Evolutionary conservation across 2,113 vertebrate genomes (phyloP).

Genomic region (Albula goreensis): DNA sequence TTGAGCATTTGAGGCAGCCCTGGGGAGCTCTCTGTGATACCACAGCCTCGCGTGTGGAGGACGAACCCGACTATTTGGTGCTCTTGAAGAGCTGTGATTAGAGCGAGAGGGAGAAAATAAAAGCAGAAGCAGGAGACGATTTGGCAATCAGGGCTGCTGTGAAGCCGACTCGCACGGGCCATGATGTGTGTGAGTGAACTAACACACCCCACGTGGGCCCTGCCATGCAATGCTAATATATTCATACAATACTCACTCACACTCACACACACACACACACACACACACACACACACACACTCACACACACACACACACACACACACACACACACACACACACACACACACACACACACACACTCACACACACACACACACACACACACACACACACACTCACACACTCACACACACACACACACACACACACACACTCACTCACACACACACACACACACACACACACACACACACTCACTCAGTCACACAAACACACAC

Average conservation of each 20-base stretch:
- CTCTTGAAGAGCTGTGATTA: conserved; percentile 47
- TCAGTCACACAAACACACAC: too few species aligned
- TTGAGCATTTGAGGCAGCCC: background rate
- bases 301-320: conserved; percentile 6
- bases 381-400: conserved; percentile 3
- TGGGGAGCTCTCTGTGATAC: conserved; percentile 35
- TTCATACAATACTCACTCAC: background rate
- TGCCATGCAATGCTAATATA: conserved; percentile 25
- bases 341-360: conserved; percentile 17
- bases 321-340: background rate
- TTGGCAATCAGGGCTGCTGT: conserved; percentile 22
- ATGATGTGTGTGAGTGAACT: conserved; percentile 12
- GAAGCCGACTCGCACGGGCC: background rate
- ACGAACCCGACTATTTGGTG: conserved; percentile 38
- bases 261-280: conserved; percentile 12
- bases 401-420: conserved; percentile 24
- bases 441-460: conserved; percentile 12
- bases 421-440: conserved; percentile 11
- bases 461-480: background rate
- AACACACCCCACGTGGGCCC: conserved; percentile 38
- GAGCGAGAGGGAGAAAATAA: conserved; percentile 37
- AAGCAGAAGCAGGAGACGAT: conserved; percentile 44
- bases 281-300: conserved; percentile 22
- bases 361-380: background rate
- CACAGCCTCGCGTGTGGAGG: conserved; percentile 46